Evolutionary conservation across 2,888 invertebrate genomes (phyloP).

Genomic region (Miltochrista miniata): DNA sequence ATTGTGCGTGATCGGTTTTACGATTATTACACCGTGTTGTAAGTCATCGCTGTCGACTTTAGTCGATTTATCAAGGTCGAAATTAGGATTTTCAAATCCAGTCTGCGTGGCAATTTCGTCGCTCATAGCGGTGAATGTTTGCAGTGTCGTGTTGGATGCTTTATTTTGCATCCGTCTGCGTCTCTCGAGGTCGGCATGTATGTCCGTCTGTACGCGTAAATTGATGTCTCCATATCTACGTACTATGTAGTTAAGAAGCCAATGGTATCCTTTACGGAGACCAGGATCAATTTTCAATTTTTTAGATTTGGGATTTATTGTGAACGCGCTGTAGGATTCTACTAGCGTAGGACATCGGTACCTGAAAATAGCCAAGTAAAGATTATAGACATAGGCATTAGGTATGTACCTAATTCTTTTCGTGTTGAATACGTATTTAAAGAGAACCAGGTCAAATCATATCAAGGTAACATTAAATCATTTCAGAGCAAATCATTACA

Average conservation of each 20-base stretch:
- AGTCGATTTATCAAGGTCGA: slow-evolving; percentile 45
- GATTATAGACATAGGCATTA: too few relatives aligned
- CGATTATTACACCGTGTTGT: slow-evolving; percentile 62
- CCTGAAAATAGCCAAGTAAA: slow-evolving; percentile 47
- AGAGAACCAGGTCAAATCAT: too few relatives aligned
- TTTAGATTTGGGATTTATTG: slow-evolving; percentile 50
- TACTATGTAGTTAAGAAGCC: slow-evolving; percentile 88
- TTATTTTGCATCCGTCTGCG: slow-evolving; percentile 66
- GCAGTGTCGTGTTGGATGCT: slow-evolving; percentile 62
- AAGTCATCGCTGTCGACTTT: slow-evolving; percentile 39
- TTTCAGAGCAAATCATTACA: too few relatives aligned
- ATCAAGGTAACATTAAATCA: too few relatives aligned
- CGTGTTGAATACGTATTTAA: too few relatives aligned
- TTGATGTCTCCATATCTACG: slow-evolving; percentile 86
- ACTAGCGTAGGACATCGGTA: slow-evolving; percentile 92
- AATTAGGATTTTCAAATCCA: slow-evolving; percentile 78
- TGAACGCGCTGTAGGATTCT: slow-evolving; percentile 86
- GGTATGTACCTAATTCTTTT: too few relatives aligned
- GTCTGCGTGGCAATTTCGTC: slow-evolving; percentile 75
- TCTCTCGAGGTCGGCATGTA: slow-evolving; percentile 80
- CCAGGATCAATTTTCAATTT: slow-evolving; percentile 86
- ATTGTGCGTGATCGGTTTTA: slow-evolving; percentile 62
- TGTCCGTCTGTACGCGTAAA: slow-evolving; percentile 85
- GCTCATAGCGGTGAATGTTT: slow-evolving; percentile 54
- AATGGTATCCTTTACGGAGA: slow-evolving; percentile 87